Evolutionary conservation across 2,797 vertebrate genomes (phyloP), one percentile per base, ranked within the genome.

Genomic region (Hippocampus kuda): DNA sequence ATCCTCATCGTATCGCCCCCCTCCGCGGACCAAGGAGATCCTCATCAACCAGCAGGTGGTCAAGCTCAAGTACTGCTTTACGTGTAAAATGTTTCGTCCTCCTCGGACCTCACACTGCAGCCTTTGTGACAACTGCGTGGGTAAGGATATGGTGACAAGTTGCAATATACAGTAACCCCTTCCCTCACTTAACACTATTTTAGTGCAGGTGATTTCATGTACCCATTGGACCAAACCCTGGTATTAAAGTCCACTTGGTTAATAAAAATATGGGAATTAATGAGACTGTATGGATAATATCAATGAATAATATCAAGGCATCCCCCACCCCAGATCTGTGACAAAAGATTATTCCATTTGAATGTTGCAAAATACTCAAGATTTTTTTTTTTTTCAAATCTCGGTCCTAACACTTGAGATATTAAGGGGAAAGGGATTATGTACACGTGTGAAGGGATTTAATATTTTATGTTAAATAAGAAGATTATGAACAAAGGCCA

Each of bases 31-130:
- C 5, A 93, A 92, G 88, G 96, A 98, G 82, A 93, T 98, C 87
- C 87, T 94, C 72, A 95, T 98, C 84, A 98, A 98, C 67, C 93
- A 94, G 78, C 93, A 97, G 71, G 90, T 94, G 89, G 96, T 98
- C 72, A 97, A 96, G 75, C 91, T 98, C 72, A 98, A 98, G 85
- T 98, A 97, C 89, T 98, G 96, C 90, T 98, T 98, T 86, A 98
- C 96, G 67, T 98, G 96, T 89, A 97, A 96, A 85, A 98, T 96
- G 92, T 97, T 98, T 84, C 93, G 96, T 41, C 96, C 96, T 0
- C 96, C 96, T 0, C 92, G 96, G 77, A 97, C 96, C 74, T 98
- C 96, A 0, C 96, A 98, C 87, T 98, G 96, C 91, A 95, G 96
- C 68, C 88, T 98, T 75, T 98, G 96, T 60, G 96, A 98, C 91